Conservation (phyloP, 2,888 invertebrate species). For the Dendrolimus pini region DNA sequence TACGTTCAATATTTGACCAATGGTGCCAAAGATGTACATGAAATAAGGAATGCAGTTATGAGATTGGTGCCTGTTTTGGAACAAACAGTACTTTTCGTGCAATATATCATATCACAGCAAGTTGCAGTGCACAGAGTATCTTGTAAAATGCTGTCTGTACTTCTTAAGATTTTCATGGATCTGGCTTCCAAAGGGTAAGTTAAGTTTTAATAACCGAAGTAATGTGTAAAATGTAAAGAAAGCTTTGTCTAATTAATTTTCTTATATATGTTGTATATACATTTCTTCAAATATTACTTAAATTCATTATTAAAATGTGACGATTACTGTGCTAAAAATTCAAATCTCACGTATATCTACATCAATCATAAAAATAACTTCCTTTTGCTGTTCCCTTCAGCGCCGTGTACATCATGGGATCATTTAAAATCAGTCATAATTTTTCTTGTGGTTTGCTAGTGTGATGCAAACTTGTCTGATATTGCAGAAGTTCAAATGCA, state of each 20-base stretch:
- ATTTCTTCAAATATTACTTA: neutral
- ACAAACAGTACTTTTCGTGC: conserved; percentile 84
- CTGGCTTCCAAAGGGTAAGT: conserved; percentile 83
- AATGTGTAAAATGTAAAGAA: no score
- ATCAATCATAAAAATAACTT: no score
- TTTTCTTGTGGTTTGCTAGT: no score
- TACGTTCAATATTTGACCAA: conserved; percentile 58
- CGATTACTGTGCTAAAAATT: no score
- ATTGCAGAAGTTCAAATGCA: no score
- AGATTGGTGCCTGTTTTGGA: conserved; percentile 82
- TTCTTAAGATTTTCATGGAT: conserved; percentile 90
- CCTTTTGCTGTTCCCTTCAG: no score
- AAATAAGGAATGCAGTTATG: conserved; percentile 49
- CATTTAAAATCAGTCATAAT: no score
- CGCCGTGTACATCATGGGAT: no score
- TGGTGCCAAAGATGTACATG: conserved; percentile 23
- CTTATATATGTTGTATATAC: neutral
- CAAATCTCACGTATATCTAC: no score
- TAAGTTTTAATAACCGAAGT: neutral
- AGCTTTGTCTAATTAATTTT: no score
- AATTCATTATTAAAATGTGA: neutral
- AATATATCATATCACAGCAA: conserved; percentile 88
- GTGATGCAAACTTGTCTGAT: no score
- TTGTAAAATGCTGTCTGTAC: conserved; percentile 88
- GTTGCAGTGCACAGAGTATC: conserved; percentile 86